A percentile compares a stretch with the other conserved stretches of the same genome.
Conservation (phyloP, 1,140 invertebrate species). For the Heliconius eleuchia region DNA sequence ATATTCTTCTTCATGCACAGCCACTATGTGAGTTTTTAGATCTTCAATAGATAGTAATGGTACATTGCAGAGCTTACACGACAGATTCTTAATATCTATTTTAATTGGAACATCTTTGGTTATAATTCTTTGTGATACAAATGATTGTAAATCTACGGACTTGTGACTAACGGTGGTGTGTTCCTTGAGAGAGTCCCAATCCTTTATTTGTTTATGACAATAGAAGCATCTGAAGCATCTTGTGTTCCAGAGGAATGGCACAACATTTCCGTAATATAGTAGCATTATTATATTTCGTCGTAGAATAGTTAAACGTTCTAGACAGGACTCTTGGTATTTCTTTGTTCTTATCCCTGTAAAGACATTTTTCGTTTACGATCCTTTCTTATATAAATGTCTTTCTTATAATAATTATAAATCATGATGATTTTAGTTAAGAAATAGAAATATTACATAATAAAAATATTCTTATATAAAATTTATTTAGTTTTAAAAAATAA, state of each 20-base stretch:
- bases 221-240: slow-evolving; percentile 59
- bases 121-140: slow-evolving; percentile 52
- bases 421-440: not conserved
- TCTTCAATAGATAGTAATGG: slow-evolving; percentile 42
- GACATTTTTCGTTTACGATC: slow-evolving; percentile 42
- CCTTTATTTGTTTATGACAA: slow-evolving; percentile 53
- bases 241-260: slow-evolving; percentile 59
- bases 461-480: not conserved
- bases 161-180: slow-evolving; percentile 49
- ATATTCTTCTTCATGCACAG: slow-evolving; percentile 48
- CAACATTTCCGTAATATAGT: slow-evolving; percentile 52
- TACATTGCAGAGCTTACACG: slow-evolving; percentile 47
- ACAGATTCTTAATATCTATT: slow-evolving; percentile 48
- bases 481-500: slow-evolving; percentile 14
- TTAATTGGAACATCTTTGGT: slow-evolving; percentile 62
- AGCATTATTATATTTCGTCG: slow-evolving; percentile 50
- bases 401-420: not conserved
- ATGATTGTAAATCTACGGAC: slow-evolving; percentile 42
- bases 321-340: slow-evolving; percentile 40
- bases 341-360: slow-evolving; percentile 51
- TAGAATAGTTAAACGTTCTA: slow-evolving; percentile 46
- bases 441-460: not conserved
- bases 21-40: slow-evolving; percentile 46
- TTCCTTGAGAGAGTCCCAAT: slow-evolving; percentile 47
- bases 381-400: not conserved